Evolutionary conservation across 2,797 vertebrate species (phyloP).

Genomic region (Merluccius polli): DNA sequence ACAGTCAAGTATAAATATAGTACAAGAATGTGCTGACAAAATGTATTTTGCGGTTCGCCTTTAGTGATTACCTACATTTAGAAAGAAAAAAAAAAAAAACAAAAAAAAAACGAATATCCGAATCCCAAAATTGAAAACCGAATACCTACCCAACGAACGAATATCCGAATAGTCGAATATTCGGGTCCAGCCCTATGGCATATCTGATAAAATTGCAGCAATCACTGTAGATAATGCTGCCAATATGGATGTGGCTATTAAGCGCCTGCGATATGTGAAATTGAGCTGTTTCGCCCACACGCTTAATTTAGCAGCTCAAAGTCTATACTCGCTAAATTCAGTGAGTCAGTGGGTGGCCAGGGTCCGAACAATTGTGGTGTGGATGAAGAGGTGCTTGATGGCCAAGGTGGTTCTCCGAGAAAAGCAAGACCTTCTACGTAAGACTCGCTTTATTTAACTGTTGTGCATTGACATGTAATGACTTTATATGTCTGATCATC

Average conservation of each 20-base stretch:
- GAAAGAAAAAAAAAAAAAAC: too few relatives aligned
- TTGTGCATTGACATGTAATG: not conserved
- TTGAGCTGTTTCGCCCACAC: not conserved
- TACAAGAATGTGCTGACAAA: too few relatives aligned
- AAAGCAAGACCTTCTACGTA: conserved; percentile 1
- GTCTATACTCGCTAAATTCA: not conserved
- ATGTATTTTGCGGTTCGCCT: too few relatives aligned
- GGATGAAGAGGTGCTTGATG: conserved; percentile 25
- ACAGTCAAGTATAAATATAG: too few relatives aligned
- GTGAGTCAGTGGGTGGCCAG: conserved; percentile 10
- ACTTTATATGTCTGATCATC: not conserved
- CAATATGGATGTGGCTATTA: conserved; percentile 19
- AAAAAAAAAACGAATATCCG: too few relatives aligned
- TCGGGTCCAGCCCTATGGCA: too few relatives aligned
- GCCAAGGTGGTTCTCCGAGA: conserved; percentile 2
- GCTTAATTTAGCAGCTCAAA: conserved; percentile 21
- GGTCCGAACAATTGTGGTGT: conserved; percentile 16
- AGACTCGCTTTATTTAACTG: too few relatives aligned
- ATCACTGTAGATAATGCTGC: conserved; percentile 23
- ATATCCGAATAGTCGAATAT: too few relatives aligned
- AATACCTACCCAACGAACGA: too few relatives aligned
- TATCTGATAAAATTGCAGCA: conserved; percentile 16
- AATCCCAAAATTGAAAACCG: too few relatives aligned
- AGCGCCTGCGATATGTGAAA: conserved; percentile 11
- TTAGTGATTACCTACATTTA: too few relatives aligned